Conservation (phyloP, 2,113 vertebrate genomes). For the Sporophila hypoxantha region DNA sequence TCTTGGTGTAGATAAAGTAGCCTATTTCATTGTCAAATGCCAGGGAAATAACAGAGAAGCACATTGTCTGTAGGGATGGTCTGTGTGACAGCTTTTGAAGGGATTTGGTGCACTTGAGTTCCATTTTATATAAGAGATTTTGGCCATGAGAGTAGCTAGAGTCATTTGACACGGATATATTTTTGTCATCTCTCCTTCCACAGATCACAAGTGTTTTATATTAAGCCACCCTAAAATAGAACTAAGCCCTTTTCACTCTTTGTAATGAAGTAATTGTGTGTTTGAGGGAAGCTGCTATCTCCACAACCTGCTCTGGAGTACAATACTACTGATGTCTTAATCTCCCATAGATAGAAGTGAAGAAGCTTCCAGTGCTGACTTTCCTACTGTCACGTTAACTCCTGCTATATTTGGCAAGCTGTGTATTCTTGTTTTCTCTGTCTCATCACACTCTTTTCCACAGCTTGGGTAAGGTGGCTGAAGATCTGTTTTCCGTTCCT, state of each 20-base stretch:
- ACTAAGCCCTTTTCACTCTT: constrained; percentile 58
- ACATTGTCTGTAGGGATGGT: neutral
- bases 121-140: constrained; percentile 60
- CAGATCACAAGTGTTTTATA: constrained; percentile 68
- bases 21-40: neutral
- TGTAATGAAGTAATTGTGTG: constrained; percentile 63
- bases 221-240: constrained; percentile 66
- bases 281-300: constrained; percentile 44
- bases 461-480: constrained; percentile 12
- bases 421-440: constrained; percentile 8
- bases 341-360: neutral
- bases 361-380: neutral
- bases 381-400: neutral
- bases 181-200: constrained; percentile 64
- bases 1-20: neutral
- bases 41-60: neutral
- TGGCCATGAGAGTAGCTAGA: constrained; percentile 42
- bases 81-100: neutral
- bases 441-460: neutral
- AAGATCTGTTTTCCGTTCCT: constrained; percentile 22
- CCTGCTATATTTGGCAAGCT: constrained; percentile 1
- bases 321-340: constrained; percentile 19
- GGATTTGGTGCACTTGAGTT: constrained; percentile 25
- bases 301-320: neutral
- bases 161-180: constrained; percentile 62